Conservation (phyloP, 2,113 vertebrate genomes). For the Picathartes gymnocephalus region DNA sequence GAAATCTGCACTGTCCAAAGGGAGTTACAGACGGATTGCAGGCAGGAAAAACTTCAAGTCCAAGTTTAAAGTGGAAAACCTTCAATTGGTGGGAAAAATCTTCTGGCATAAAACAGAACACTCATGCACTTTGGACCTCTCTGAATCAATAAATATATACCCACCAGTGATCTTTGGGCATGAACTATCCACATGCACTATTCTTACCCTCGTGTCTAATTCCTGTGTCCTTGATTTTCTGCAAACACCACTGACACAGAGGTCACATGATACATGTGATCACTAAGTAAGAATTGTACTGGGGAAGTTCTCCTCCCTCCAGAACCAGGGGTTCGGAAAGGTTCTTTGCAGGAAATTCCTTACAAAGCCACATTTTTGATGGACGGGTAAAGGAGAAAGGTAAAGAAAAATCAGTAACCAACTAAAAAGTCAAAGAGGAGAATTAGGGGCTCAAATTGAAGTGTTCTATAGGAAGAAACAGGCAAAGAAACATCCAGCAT, state of each 20-base stretch:
- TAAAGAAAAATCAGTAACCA: background rate
- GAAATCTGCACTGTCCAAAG: background rate
- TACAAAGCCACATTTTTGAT: background rate
- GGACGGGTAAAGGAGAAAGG: background rate
- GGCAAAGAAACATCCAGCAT: background rate
- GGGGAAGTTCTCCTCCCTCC: background rate
- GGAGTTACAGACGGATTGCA: background rate
- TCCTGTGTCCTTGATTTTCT: background rate
- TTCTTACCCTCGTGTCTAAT: background rate
- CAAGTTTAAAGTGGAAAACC: background rate
- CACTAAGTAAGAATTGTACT: background rate
- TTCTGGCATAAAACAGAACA: background rate
- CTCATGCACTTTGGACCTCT: background rate
- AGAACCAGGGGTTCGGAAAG: background rate
- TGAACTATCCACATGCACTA: background rate
- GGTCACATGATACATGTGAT: background rate
- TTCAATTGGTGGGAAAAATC: background rate
- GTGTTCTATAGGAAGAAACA: background rate
- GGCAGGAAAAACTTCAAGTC: background rate
- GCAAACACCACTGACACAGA: background rate
- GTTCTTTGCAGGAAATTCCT: background rate
- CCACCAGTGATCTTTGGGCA: background rate
- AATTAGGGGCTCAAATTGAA: background rate
- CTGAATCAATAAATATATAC: background rate
- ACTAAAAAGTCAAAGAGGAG: background rate